phyloP scores from a whole-genome alignment of 2,888 invertebrate genomes.

The Pristionchus japonicus region DNA sequence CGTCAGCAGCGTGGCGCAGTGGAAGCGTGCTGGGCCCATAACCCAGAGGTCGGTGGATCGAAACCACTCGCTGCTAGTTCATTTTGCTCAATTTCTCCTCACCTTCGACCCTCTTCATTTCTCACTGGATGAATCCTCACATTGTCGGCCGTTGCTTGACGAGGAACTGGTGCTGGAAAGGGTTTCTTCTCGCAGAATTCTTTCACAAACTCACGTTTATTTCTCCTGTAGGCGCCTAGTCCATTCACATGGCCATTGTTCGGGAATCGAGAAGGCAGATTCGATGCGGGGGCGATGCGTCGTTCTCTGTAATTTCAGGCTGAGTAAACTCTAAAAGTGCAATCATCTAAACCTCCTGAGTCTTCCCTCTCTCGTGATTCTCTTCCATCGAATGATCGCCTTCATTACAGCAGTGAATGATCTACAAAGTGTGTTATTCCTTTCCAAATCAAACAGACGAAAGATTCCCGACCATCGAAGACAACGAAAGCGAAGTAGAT shows the following conservation, averaged over 20 bases:
- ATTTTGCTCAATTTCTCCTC: conserved; percentile 10
- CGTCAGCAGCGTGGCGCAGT: conserved; percentile 87
- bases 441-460: too few species aligned
- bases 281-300: not conserved
- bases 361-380: conserved; percentile 36
- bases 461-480: too few species aligned
- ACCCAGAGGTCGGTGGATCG: conserved; percentile 88
- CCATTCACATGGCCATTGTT: not conserved
- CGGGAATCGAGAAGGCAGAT: not conserved
- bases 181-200: too few species aligned
- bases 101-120: not conserved
- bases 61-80: conserved; percentile 67
- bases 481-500: too few species aligned
- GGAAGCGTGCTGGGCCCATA: conserved; percentile 88
- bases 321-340: not conserved
- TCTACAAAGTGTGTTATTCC: too few species aligned
- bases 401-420: conserved; percentile 45
- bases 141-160: conserved; percentile 21
- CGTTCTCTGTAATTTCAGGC: not conserved
- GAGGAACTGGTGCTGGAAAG: not conserved
- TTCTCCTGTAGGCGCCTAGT: not conserved
- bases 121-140: not conserved
- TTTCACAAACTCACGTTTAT: not conserved
- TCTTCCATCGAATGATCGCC: conserved; percentile 48
- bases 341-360: not conserved